Conservation (phyloP, 2,113 vertebrate species). For the Oncorhynchus mykiss region DNA sequence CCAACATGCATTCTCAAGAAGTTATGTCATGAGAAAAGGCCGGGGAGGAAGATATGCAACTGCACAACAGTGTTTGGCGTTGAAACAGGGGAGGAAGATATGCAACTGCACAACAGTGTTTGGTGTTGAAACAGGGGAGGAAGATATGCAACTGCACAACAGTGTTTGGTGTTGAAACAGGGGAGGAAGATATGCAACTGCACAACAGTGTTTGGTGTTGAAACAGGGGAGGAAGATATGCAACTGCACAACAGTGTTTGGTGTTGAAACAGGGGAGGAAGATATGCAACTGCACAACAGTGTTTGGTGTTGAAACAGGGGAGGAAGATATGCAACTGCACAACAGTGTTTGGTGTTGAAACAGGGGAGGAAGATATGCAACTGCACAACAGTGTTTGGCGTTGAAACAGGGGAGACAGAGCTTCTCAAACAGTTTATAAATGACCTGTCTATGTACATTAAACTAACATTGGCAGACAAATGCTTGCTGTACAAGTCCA, state of each 20-base stretch:
- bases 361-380: neutral
- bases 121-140: neutral
- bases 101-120: too few species aligned
- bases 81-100: neutral
- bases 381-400: neutral
- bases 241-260: neutral
- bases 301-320: too few species aligned
- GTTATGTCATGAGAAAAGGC: neutral
- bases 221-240: neutral
- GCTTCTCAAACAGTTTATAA: neutral
- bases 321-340: neutral
- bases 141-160: too few species aligned
- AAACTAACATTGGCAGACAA: neutral
- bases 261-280: too few species aligned
- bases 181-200: too few species aligned
- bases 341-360: too few species aligned
- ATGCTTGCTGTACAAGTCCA: too few species aligned
- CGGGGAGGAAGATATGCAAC: neutral
- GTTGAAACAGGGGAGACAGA: neutral
- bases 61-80: neutral
- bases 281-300: neutral
- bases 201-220: neutral
- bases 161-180: neutral
- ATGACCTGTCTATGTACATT: too few species aligned
- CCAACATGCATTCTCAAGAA: neutral